phyloP scores from a whole-genome alignment of 2,113 vertebrate species.

The Dipodomys merriami region DNA sequence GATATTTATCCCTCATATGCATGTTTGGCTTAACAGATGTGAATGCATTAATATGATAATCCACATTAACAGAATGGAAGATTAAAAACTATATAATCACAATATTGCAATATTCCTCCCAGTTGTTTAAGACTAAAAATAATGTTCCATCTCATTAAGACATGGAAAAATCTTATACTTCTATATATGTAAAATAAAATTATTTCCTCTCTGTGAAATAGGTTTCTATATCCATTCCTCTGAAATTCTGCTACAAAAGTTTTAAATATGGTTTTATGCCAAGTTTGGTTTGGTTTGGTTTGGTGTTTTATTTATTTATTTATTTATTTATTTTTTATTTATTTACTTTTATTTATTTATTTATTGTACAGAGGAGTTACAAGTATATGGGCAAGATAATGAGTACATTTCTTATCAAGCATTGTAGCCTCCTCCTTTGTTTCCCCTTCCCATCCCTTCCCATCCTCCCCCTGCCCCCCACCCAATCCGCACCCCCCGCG shows the following conservation, averaged over 20 bases:
- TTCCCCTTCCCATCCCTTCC: too few relatives aligned
- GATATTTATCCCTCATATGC: not conserved
- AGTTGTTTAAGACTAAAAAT: conserved; percentile 34
- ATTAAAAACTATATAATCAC: too few relatives aligned
- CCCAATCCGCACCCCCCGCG: too few relatives aligned
- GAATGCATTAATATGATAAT: not conserved
- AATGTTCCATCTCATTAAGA: not conserved
- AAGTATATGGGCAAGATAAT: too few relatives aligned
- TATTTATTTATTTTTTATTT: too few relatives aligned
- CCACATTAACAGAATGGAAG: not conserved
- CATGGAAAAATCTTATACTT: conserved; percentile 30
- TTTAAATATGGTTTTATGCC: conserved; percentile 53
- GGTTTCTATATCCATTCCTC: conserved; percentile 18
- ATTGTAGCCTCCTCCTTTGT: too few relatives aligned
- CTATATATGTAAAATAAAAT: conserved; percentile 29
- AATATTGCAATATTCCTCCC: not conserved
- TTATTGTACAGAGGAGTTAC: too few relatives aligned
- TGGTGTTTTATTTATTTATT: not conserved
- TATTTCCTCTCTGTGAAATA: conserved; percentile 25
- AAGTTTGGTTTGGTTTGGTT: conserved; percentile 67
- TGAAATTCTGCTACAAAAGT: conserved; percentile 58
- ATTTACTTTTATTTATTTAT: too few relatives aligned
- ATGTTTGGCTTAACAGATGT: not conserved
- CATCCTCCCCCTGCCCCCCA: too few relatives aligned
- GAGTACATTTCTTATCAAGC: too few relatives aligned